phyloP scores from a whole-genome alignment of 2,113 vertebrate genomes.

The Aldabrachelys gigantea region DNA sequence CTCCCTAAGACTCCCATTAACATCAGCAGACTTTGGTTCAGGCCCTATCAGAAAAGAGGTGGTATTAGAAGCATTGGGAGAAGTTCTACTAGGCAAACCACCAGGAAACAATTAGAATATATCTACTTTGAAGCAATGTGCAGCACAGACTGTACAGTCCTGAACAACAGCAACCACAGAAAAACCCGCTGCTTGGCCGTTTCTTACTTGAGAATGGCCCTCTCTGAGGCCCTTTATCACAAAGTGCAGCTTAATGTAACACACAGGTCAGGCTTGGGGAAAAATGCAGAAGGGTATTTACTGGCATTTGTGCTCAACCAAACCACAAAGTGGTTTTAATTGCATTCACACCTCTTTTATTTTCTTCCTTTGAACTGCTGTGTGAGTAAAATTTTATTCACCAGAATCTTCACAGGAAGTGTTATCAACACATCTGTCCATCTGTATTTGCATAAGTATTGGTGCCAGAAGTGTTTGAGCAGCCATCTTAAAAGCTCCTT shows the following conservation, averaged over 20 bases:
- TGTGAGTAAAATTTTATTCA: background rate
- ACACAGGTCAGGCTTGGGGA: rapidly evolving
- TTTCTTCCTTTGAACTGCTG: background rate
- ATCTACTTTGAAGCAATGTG: background rate
- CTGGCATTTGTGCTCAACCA: background rate
- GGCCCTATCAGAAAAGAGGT: background rate
- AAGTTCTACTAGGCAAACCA: background rate
- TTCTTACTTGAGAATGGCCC: background rate
- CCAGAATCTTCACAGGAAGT: background rate
- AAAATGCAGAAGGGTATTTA: background rate
- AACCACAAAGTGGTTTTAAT: conserved; percentile 15
- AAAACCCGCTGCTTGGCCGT: background rate
- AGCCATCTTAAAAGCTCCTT: background rate
- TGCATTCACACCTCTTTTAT: background rate
- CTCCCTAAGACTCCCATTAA: background rate
- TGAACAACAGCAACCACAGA: background rate
- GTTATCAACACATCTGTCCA: background rate
- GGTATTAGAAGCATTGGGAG: background rate
- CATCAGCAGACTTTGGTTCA: background rate
- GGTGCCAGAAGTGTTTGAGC: background rate
- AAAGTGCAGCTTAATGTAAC: rapidly evolving
- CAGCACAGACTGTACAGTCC: background rate
- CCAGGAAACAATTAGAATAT: background rate
- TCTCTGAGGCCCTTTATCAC: background rate
- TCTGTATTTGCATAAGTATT: background rate